Evolutionary conservation across 2,888 invertebrate genomes (phyloP), one percentile per base, ranked within the genome.

Genomic region (Agrochola macilenta): DNA sequence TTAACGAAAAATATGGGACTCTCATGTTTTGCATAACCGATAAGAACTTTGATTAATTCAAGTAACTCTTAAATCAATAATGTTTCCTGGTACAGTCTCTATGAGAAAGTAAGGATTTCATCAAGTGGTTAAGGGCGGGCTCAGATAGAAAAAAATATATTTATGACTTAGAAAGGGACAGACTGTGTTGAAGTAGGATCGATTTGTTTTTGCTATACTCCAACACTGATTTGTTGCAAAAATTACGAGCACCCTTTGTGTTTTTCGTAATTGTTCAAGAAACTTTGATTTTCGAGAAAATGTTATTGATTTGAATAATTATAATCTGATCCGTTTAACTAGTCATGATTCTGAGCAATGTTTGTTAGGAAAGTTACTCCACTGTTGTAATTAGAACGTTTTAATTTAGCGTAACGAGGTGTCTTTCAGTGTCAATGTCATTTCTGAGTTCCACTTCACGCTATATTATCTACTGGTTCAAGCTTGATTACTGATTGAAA

Each of bases 401-500:
- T 61, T 54, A 69, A 76, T 78, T 70, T 43, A 57, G 79, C 81
- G 81, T 82, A 78, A 64, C 86, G 81, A 79, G 75, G 70, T 74
- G 79, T 61, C 72, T 71, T 77, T 73, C 83, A 83, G 81, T 82
- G 83, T 82, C 88, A 89, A 74, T 88, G 89, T 61, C 89, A 74
- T 71, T 80, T 68, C 60, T 70, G 71, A 76, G 82, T 89, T 87
- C 81, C 87, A 89, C 84, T 89, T 89, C 85, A 88, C 76, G 87
- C 82, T 57, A 52, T 58, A 79, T 88, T 89, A 69, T 17, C 17
- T 49, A 49, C 12, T 57, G 63, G 69, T 83, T 83, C 79, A 77
- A 70, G 78, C 76, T 43, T 79, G 39, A 79, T 84, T 83, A 83
- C 39, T 69, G 63, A 49, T 69, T 76, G 43, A 72, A 74, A 69